These are phyloP conservation scores for Mizuhopecten yessoensis DNA, from an alignment of 1,140 invertebrate genomes.

Conservation along the genomic window DNA sequence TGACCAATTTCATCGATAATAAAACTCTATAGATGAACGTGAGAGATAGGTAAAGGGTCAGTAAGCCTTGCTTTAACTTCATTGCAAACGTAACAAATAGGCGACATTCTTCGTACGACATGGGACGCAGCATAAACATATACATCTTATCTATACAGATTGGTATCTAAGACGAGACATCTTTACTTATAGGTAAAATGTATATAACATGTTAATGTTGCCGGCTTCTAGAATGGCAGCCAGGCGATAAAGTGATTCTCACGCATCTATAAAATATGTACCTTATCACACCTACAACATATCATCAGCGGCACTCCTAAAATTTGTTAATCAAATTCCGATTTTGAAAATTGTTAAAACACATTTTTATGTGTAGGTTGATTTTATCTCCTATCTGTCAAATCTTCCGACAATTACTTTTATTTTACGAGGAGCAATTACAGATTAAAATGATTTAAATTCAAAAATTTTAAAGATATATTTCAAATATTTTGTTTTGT, in stretches of 20 bases:
- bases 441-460: constrained; percentile 4
- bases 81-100: not conserved
- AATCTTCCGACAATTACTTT: not conserved
- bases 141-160: not conserved
- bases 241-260: not conserved
- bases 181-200: not conserved
- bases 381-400: constrained; percentile 2
- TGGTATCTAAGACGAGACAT: not conserved
- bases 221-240: no score
- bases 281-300: not conserved
- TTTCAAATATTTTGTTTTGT: not conserved
- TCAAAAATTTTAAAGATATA: not conserved
- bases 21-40: not conserved
- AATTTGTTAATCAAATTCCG: not conserved
- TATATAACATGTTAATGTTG: not conserved
- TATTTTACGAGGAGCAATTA: not conserved
- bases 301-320: not conserved
- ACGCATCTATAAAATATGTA: not conserved
- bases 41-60: not conserved
- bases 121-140: not conserved
- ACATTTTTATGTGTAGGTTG: not conserved
- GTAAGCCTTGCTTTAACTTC: not conserved
- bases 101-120: not conserved
- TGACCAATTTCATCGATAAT: not conserved
- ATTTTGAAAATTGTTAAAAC: constrained; percentile 19